Percentiles rank a stretch among this genome's conserved stretches.
Evolutionary conservation across 2,113 vertebrate genomes (phyloP).

Genomic region (Pungitius pungitius): DNA sequence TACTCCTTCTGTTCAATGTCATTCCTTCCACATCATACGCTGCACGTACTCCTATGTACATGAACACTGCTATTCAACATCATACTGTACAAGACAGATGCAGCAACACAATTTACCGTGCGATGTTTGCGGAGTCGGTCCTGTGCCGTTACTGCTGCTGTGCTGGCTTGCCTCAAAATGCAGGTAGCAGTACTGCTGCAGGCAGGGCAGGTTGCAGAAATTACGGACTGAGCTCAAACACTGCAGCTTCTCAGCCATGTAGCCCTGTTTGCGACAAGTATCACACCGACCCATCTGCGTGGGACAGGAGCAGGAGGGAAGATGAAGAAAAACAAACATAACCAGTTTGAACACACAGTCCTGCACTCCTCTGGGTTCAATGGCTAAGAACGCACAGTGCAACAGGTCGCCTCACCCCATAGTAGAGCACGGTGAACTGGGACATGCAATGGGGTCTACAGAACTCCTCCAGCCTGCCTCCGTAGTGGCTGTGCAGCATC

Average conservation of each 20-base stretch:
- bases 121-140: slow-evolving; percentile 34
- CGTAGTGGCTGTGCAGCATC: slow-evolving; percentile 90
- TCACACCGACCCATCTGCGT: slow-evolving; percentile 94
- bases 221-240: slow-evolving; percentile 92
- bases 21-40: not conserved
- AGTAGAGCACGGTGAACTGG: slow-evolving; percentile 93
- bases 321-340: not conserved
- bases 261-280: slow-evolving; percentile 92
- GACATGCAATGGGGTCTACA: slow-evolving; percentile 98
- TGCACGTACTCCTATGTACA: not conserved
- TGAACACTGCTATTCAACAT: not conserved
- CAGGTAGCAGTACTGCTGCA: slow-evolving; percentile 88
- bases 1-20: not conserved
- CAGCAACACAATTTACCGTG: slow-evolving; percentile 44
- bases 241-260: slow-evolving; percentile 90
- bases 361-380: too few species aligned
- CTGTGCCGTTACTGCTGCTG: slow-evolving; percentile 69
- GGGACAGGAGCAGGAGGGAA: not conserved
- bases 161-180: slow-evolving; percentile 78
- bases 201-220: slow-evolving; percentile 94
- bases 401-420: slow-evolving; percentile 85
- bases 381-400: not conserved
- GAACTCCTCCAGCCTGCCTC: slow-evolving; percentile 92
- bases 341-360: not conserved
- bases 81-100: not conserved